Conservation (phyloP, 2,888 invertebrate species). For the Andricus quercusramuli region DNA sequence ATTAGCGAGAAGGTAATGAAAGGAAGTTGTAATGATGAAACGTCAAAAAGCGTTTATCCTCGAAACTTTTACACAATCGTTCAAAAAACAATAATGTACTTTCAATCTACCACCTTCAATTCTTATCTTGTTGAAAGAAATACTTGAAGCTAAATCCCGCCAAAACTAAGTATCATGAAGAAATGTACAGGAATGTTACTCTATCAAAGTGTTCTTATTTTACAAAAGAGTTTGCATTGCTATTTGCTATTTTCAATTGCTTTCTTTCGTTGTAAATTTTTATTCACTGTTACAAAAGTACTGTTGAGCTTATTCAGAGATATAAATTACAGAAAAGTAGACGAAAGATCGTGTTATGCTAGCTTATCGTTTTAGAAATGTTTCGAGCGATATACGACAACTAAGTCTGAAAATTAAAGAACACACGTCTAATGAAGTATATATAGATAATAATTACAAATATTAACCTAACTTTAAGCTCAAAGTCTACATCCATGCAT, state of each 20-base stretch:
- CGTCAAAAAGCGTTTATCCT: constrained; percentile 17
- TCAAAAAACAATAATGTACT: neutral
- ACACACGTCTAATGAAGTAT: neutral
- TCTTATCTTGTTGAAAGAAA: neutral
- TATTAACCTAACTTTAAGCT: constrained; percentile 19
- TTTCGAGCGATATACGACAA: constrained; percentile 30
- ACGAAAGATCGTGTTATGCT: neutral
- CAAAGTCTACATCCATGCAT: constrained; percentile 23
- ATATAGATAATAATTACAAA: constrained; percentile 34
- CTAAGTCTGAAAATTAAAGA: constrained; percentile 23
- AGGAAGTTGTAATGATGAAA: neutral
- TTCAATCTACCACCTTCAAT: neutral
- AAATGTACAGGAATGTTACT: constrained; percentile 26
- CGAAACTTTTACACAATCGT: constrained; percentile 17
- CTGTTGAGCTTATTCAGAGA: constrained; percentile 33
- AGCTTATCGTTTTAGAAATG: constrained; percentile 17
- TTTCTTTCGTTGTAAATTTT: constrained; percentile 20
- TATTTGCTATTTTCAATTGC: neutral
- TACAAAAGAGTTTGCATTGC: neutral
- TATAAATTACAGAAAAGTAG: constrained; percentile 33
- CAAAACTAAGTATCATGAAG: neutral
- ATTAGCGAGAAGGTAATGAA: neutral
- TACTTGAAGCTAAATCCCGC: neutral
- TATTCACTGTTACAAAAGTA: constrained; percentile 32
- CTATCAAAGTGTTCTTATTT: neutral